Conservation (phyloP, 2,888 invertebrate species). For the Diarsia rubi region DNA sequence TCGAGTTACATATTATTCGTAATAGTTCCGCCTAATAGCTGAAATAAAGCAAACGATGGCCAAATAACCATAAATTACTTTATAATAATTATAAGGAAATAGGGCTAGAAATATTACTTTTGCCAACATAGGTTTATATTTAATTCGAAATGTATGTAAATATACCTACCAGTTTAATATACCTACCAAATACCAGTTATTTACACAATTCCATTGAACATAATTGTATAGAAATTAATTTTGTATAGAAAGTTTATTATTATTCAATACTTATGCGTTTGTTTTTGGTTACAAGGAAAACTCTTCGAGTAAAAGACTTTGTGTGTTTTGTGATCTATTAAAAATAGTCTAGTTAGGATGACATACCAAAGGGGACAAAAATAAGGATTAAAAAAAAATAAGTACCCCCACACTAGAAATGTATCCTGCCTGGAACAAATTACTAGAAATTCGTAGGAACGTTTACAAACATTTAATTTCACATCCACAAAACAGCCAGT, state of each 20-base stretch:
- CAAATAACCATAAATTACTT: conserved; percentile 22
- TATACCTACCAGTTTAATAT: not conserved
- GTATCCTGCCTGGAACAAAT: too few relatives aligned
- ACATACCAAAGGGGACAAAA: not conserved
- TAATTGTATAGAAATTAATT: conserved; percentile 5
- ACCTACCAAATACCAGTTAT: conserved; percentile 14
- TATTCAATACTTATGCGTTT: not conserved
- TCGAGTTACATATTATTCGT: conserved; percentile 14
- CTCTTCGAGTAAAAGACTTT: not conserved
- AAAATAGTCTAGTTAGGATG: not conserved
- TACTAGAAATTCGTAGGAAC: not conserved
- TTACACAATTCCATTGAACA: conserved; percentile 9
- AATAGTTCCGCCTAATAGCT: conserved; percentile 46
- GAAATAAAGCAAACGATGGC: conserved; percentile 26
- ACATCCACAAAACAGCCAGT: not conserved
- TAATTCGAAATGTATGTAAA: not conserved
- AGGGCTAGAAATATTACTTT: not conserved
- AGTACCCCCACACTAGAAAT: too few relatives aligned
- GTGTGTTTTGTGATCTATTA: not conserved
- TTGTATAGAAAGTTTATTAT: not conserved
- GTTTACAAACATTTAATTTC: not conserved
- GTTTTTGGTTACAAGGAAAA: not conserved
- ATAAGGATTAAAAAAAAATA: too few relatives aligned
- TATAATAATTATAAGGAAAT: not conserved
- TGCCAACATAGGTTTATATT: conserved; percentile 11